Base-by-base conservation (phyloP, 2,888 invertebrate species). In the Unio pictorum region DNA sequence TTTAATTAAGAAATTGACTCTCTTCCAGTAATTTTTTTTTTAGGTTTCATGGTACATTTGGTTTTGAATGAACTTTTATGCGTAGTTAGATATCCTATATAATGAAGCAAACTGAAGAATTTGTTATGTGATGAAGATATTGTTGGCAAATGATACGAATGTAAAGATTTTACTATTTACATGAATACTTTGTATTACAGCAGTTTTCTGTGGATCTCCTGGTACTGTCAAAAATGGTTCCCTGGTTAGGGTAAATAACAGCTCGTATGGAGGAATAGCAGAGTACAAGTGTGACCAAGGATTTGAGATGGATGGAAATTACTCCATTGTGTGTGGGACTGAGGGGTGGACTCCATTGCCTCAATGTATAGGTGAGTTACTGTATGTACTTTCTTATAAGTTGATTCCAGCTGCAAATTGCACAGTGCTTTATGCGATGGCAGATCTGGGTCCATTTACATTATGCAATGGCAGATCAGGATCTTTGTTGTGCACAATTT, bases 161-260 rank as follows among this genome's bases (percentile, higher is more conserved):
- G 11, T 45, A 11, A 45, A 8, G 45, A 2, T 45, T 45, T 45
- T 45, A 45, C 45, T 2, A 45, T 11, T 63, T 30, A 23, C n/a
- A 30, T 6, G 30, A 7, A 54, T 30, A n/a, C 59, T 55, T 67
- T 55, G 30, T 64, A 54, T 79, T 81, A 15, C 73, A 86, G 86
- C 76, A 69, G 80, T 82, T 28, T 70, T 77, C 61, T 86, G 86
- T 81, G 84, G 82, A 57, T 75, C 82, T 8, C 81, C 84, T 18
- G 55, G 56, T 11, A 64, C 78, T 34, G 77, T 83, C 57, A 28
- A 66, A 15, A 72, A 81, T 71, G 81, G 80, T 18, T 73, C 74
- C 34, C 66, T 86, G 66, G 70, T 76, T 23, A 74, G 76, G 55
- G 26, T 83, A 55, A 78, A 79, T 61, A 81, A 80, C 56, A 74